Conservation (phyloP, 1,140 invertebrate genomes). For the Orchesella cincta region DNA sequence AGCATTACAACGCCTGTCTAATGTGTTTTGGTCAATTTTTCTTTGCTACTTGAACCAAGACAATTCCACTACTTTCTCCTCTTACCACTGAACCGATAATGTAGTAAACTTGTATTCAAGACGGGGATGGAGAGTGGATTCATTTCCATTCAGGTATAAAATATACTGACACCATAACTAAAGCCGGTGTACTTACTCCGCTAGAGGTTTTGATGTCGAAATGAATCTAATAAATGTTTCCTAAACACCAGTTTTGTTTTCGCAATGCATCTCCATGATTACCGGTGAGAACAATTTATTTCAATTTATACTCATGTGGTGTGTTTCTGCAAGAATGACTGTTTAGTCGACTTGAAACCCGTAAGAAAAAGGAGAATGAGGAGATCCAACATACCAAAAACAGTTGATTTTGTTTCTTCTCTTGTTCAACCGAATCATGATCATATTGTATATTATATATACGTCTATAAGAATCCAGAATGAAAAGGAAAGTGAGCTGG, state of each 20-base stretch:
- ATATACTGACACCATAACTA: not conserved
- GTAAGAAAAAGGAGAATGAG: too few relatives aligned
- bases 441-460: too few relatives aligned
- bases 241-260: conserved; percentile 47
- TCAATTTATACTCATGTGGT: too few relatives aligned
- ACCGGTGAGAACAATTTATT: conserved; percentile 48
- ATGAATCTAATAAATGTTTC: conserved; percentile 49
- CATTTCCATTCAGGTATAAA: not conserved
- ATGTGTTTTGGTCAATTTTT: conserved; percentile 20
- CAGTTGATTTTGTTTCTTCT: too few relatives aligned
- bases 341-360: too few relatives aligned
- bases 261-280: conserved; percentile 46
- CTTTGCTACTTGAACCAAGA: not conserved
- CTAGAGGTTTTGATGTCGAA: conserved; percentile 21
- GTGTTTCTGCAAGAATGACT: too few relatives aligned
- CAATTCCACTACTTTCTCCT: conserved; percentile 4
- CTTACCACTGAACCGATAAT: not conserved
- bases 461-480: too few relatives aligned
- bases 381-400: too few relatives aligned
- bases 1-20: not conserved
- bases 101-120: conserved; percentile 25
- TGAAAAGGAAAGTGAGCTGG: too few relatives aligned
- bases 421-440: too few relatives aligned
- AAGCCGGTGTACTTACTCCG: not conserved
- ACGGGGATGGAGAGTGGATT: not conserved